These are phyloP conservation scores for Augochlorella aurata DNA, from an alignment of 2,888 invertebrate species.

Conservation along the genomic window DNA sequence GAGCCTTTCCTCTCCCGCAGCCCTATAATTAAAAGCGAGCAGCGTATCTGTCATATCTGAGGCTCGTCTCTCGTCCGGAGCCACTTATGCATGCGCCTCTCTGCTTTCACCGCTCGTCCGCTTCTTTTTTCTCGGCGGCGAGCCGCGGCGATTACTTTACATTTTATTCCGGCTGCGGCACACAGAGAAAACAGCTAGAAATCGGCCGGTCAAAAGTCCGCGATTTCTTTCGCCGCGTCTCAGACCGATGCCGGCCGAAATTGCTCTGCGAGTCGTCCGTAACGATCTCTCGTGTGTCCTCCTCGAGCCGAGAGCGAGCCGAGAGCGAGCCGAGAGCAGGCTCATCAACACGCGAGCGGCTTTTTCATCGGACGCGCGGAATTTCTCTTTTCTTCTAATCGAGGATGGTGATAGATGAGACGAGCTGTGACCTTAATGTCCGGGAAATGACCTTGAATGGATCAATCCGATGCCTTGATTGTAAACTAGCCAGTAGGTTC, in stretches of 20 bases:
- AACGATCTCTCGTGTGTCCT: slow-evolving; percentile 28
- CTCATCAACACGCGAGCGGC: slow-evolving; percentile 7
- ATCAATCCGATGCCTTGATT: not conserved
- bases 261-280: slow-evolving; percentile 20
- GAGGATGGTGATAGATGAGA: slow-evolving; percentile 11
- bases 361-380: not conserved
- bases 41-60: slow-evolving; percentile 67
- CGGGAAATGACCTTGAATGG: slow-evolving; percentile 5
- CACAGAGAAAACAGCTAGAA: slow-evolving; percentile 47
- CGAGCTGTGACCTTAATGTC: slow-evolving; percentile 15
- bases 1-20: slow-evolving; percentile 61
- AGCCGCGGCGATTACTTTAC: slow-evolving; percentile 50
- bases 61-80: slow-evolving; percentile 42
- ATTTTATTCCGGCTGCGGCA: slow-evolving; percentile 41
- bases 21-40: slow-evolving; percentile 68
- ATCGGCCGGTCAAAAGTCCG: slow-evolving; percentile 36
- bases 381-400: slow-evolving; percentile 18
- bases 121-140: not conserved
- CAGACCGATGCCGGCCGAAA: slow-evolving; percentile 34
- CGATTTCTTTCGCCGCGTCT: slow-evolving; percentile 52
- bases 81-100: slow-evolving; percentile 31
- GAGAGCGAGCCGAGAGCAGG: not conserved
- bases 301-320: not conserved
- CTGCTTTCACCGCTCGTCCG: slow-evolving; percentile 58
- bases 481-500: too few relatives aligned